Conservation (phyloP, 2,888 invertebrate genomes). For the Eremobia ochroleuca region DNA sequence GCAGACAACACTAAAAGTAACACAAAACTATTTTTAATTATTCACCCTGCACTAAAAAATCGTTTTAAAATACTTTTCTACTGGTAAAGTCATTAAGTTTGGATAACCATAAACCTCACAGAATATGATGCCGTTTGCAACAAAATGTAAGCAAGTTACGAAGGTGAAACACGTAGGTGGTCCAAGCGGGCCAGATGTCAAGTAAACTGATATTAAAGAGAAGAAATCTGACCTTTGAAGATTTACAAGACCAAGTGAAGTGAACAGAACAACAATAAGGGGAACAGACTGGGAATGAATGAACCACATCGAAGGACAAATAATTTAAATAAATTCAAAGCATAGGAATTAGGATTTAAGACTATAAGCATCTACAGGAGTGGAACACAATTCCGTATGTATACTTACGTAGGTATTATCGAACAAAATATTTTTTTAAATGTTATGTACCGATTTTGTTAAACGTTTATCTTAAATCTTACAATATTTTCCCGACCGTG, state of each 20-base stretch:
- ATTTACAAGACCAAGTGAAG: conserved; percentile 30
- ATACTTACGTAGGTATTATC: background rate
- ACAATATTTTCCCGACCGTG: conserved; percentile 16
- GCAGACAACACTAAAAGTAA: background rate
- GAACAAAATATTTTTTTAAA: background rate
- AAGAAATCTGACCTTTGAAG: conserved; percentile 8
- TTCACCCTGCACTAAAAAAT: background rate
- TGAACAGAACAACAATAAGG: background rate
- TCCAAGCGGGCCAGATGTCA: background rate
- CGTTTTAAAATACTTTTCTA: background rate
- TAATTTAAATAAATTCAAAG: background rate
- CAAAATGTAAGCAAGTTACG: background rate
- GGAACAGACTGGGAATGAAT: background rate
- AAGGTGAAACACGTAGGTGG: background rate
- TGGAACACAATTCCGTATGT: background rate
- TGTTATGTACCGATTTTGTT: background rate
- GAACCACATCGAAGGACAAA: background rate
- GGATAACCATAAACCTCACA: background rate
- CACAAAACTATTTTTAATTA: background rate
- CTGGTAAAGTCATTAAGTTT: background rate
- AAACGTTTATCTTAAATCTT: conserved; percentile 10
- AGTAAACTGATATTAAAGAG: conserved; percentile 29
- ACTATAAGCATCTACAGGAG: background rate
- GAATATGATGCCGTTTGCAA: background rate
- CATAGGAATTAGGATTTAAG: background rate